Conservation (phyloP, 2,888 invertebrate genomes). For the Nycteola revayana region DNA sequence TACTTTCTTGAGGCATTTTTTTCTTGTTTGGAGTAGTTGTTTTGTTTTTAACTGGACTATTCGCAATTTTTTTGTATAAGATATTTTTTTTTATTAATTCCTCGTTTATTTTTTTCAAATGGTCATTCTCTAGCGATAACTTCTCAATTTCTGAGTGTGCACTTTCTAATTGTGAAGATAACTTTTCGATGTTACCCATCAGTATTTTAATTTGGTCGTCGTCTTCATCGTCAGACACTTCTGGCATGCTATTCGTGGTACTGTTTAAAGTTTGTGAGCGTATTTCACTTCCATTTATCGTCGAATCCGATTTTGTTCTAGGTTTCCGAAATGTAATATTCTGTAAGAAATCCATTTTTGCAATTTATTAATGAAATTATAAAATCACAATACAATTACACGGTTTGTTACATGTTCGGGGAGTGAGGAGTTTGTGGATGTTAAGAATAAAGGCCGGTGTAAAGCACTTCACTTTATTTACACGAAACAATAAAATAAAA, state of each 20-base stretch:
- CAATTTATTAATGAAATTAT: no score
- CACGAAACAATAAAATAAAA: no score
- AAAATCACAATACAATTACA: no score
- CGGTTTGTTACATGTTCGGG: no score
- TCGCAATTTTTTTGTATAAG: not conserved
- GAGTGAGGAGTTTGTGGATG: no score
- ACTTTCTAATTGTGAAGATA: not conserved
- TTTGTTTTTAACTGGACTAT: not conserved
- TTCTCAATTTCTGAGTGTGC: not conserved
- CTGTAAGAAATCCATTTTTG: not conserved
- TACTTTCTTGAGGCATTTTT: not conserved
- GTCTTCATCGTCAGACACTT: conserved; percentile 1
- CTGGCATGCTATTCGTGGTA: not conserved
- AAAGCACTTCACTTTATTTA: no score
- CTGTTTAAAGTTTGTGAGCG: not conserved
- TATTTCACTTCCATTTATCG: not conserved
- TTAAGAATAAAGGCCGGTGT: no score
- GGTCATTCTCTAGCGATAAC: not conserved
- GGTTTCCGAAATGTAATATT: not conserved
- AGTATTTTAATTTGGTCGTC: not conserved
- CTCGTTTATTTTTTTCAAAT: not conserved
- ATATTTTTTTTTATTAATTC: not conserved
- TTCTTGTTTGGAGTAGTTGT: not conserved
- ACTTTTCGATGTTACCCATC: not conserved
- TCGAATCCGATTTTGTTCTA: not conserved